Evolutionary conservation across 2,888 invertebrate genomes (phyloP).

Genomic region (Aricia artaxerxes): DNA sequence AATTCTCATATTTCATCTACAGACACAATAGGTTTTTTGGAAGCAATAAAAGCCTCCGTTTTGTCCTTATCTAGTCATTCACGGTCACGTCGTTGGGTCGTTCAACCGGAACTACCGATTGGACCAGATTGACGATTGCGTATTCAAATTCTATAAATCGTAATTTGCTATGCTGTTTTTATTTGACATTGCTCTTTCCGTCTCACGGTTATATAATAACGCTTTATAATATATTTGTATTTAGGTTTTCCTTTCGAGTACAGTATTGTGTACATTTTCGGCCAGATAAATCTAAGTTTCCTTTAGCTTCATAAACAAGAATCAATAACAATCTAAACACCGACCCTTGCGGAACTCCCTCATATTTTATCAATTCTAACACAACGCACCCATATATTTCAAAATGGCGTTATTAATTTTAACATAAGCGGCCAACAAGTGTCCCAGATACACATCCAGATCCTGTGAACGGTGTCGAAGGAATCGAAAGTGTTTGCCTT

Average conservation of each 20-base stretch:
- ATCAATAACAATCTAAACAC: neutral
- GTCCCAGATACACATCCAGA: conserved; percentile 18
- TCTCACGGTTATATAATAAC: neutral
- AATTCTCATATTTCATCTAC: conserved; percentile 10
- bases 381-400: neutral
- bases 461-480: conserved; percentile 10
- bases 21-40: conserved; percentile 29
- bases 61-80: conserved; percentile 26
- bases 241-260: neutral
- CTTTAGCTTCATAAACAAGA: neutral
- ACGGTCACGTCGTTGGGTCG: conserved; percentile 61
- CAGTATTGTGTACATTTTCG: neutral
- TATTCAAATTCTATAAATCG: conserved; percentile 22
- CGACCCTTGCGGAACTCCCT: neutral
- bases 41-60: neutral
- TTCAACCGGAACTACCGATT: conserved; percentile 59
- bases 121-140: conserved; percentile 23
- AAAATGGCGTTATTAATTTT: conserved; percentile 4
- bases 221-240: neutral
- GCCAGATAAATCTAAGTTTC: neutral
- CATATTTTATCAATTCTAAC: neutral
- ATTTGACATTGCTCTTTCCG: conserved; percentile 13
- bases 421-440: conserved; percentile 6
- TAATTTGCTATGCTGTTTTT: conserved; percentile 9
- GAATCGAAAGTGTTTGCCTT: conserved; percentile 9